Percentiles rank a stretch among this genome's conserved stretches.
phyloP scores from a whole-genome alignment of 1,140 invertebrate genomes.

The Maconellicoccus hirsutus region DNA sequence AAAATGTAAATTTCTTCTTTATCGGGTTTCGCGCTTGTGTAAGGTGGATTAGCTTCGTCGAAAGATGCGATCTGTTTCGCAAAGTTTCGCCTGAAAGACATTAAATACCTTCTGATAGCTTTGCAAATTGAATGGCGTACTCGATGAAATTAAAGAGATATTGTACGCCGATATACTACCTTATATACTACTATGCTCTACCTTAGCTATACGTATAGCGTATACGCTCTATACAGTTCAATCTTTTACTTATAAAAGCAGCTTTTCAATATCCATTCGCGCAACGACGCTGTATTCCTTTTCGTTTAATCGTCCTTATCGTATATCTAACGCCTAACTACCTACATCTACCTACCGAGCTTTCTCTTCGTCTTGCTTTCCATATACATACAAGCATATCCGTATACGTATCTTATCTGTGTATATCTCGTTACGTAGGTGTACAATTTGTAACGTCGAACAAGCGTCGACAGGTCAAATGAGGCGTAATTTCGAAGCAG shows the following conservation, averaged over 20 bases:
- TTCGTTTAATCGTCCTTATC: not conserved
- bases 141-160: constrained; percentile 4
- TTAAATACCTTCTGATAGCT: constrained; percentile 1
- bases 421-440: too few relatives aligned
- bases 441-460: too few relatives aligned
- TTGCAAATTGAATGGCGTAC: constrained; percentile 4
- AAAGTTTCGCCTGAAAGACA: constrained; percentile 6
- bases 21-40: not conserved
- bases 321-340: not conserved
- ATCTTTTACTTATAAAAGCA: not conserved
- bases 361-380: too few relatives aligned
- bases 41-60: not conserved
- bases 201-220: too few relatives aligned
- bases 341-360: not conserved
- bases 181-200: too few relatives aligned
- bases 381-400: too few relatives aligned
- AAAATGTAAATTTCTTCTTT: not conserved
- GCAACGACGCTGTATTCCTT: too few relatives aligned
- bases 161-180: not conserved
- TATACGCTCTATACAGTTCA: too few relatives aligned
- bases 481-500: too few relatives aligned
- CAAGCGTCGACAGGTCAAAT: too few relatives aligned
- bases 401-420: too few relatives aligned
- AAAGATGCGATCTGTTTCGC: not conserved
- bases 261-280: constrained; percentile 2